Evolutionary conservation across 2,888 invertebrate genomes (phyloP), one percentile per base, ranked within the genome.

Genomic region (Luperina nickerlii): DNA sequence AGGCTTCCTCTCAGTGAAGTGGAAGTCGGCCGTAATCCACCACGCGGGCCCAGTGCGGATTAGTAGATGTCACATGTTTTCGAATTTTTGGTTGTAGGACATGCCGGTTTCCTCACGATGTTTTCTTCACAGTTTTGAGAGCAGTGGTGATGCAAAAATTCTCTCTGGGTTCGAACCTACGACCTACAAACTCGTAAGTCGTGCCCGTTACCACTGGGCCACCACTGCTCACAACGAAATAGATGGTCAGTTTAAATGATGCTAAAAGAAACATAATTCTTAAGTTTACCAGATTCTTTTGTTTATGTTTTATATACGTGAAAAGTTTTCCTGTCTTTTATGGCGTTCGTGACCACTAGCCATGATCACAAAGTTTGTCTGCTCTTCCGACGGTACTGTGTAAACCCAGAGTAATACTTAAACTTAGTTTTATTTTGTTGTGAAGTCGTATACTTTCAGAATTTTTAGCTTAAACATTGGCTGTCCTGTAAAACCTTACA

Each of bases 281-380:
- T n/a, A 20, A 57, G 27, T 42, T 57, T n/a, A 27, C 11, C 20
- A 48, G 62, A 69, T 68, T 81, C 51, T 57, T 74, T 71, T 70
- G 62, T 63, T 71, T 74, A 71, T n/a, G 45, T 71, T 78, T 62
- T 65, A 69, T 79, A 85, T 81, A 42, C 81, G 63, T 45, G 32
- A 66, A 83, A 82, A 72, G 15, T 77, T 86, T 86, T 82, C 69
- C 82, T 86, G 82, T 76, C 69, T 86, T 82, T 83, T 77, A 82
- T 67, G 72, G 72, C 82, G 27, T 83, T 83, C 83, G 83, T 83
- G 83, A 83, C 83, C 72, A 86, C 86, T 82, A 54, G 54, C 72
- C 69, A 83, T 86, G 83, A 83, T 73, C 83, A 82, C 83, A 86
- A 84, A 86, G 73, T 86, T 74, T 15, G 65, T 76, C 82, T 76